phyloP scores from a whole-genome alignment of 2,113 vertebrate genomes.

The Pithys albifrons region DNA sequence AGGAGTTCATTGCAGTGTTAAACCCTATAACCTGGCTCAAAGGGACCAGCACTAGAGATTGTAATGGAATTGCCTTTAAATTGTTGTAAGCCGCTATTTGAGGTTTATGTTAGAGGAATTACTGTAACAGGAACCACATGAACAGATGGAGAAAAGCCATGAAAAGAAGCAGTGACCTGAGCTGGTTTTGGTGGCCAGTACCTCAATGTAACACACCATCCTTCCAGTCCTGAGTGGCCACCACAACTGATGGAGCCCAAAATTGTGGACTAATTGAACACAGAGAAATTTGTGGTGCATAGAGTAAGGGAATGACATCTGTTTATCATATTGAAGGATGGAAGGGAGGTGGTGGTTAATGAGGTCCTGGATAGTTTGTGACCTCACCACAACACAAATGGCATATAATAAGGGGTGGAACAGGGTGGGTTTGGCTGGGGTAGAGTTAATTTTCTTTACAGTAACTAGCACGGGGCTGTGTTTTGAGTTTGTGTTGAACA shows the following conservation, averaged over 20 bases:
- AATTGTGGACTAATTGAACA: rapidly evolving
- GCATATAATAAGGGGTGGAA: not conserved
- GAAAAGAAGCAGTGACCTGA: not conserved
- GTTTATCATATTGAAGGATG: not conserved
- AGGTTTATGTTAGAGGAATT: not conserved
- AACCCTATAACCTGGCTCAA: not conserved
- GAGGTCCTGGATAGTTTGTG: not conserved
- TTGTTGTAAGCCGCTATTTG: too few relatives aligned
- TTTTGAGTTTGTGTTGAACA: not conserved
- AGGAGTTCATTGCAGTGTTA: not conserved
- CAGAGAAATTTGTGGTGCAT: not conserved
- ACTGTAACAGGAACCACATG: not conserved
- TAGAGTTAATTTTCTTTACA: not conserved
- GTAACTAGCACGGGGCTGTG: too few relatives aligned
- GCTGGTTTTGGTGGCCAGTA: not conserved
- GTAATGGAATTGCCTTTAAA: not conserved
- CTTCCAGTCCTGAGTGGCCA: not conserved
- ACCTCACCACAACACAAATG: not conserved
- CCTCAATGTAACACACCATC: not conserved
- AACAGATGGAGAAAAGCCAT: not conserved
- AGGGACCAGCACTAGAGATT: not conserved
- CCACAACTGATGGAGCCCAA: not conserved
- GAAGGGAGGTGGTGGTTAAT: not conserved
- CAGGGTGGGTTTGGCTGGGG: not conserved
- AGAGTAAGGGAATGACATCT: not conserved